These are phyloP conservation scores for Sebastes kiyomatsui DNA, from an alignment of 2,797 vertebrate genomes.

Conservation along the genomic window DNA sequence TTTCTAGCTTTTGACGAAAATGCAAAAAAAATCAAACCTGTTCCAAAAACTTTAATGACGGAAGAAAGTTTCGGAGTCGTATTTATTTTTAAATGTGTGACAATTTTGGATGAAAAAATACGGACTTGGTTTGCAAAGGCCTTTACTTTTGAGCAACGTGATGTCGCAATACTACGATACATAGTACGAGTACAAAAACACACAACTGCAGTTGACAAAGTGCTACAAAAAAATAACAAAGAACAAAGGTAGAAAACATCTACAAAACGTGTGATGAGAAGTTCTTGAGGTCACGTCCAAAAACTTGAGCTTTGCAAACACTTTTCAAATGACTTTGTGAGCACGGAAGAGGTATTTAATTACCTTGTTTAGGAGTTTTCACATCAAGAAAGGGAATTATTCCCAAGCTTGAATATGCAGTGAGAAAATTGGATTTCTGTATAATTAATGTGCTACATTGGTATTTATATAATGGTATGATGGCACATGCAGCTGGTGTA, in stretches of 20 bases:
- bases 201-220: too few relatives aligned
- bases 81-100: too few relatives aligned
- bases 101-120: too few relatives aligned
- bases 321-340: not conserved
- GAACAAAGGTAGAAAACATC: not conserved
- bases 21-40: too few relatives aligned
- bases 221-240: not conserved
- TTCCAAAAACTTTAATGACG: too few relatives aligned
- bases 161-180: not conserved
- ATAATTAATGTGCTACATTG: conserved; percentile 19
- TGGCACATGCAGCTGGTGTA: conserved; percentile 19
- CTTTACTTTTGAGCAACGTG: too few relatives aligned
- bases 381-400: not conserved
- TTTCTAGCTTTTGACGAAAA: too few relatives aligned
- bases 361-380: not conserved
- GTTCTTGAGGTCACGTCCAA: not conserved
- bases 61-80: too few relatives aligned
- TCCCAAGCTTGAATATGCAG: not conserved
- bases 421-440: conserved; percentile 26
- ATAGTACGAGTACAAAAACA: not conserved
- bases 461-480: conserved; percentile 11
- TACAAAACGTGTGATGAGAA: not conserved
- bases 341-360: not conserved
- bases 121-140: too few relatives aligned
- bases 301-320: not conserved